These are phyloP conservation scores for Rhinichthys osculus DNA, from an alignment of 2,797 vertebrate species.

Conservation along the genomic window DNA sequence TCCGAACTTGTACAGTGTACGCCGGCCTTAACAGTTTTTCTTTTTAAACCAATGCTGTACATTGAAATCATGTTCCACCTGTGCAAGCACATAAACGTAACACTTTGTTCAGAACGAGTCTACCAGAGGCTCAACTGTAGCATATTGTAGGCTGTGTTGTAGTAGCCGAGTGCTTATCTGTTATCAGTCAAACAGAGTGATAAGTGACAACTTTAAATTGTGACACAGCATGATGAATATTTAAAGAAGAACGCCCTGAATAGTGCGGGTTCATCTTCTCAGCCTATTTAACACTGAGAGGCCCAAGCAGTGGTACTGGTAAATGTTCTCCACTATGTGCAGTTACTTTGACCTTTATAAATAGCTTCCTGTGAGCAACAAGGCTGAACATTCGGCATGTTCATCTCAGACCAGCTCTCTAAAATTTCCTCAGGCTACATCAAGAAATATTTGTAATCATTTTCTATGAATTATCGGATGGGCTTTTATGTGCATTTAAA, in stretches of 20 bases:
- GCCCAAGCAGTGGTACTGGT: not conserved
- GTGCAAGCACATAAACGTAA: not conserved
- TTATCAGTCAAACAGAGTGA: not conserved
- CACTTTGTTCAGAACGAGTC: not conserved
- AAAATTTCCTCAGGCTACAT: not conserved
- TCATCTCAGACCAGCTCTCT: not conserved
- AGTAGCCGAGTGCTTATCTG: conserved; percentile 6
- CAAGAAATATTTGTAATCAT: not conserved
- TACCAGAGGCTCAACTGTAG: not conserved
- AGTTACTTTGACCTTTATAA: not conserved
- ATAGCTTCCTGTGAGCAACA: not conserved
- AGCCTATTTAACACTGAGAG: not conserved
- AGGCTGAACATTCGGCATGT: too few relatives aligned
- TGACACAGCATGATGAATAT: not conserved
- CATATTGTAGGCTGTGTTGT: not conserved
- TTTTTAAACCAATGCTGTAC: not conserved
- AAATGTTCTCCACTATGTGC: not conserved
- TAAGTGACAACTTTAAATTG: conserved; percentile 2
- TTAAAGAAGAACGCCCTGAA: not conserved
- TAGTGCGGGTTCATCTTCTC: not conserved
- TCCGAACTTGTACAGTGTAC: too few relatives aligned
- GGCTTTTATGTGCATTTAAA: not conserved
- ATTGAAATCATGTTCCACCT: not conserved
- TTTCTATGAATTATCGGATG: not conserved
- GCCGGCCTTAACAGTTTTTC: not conserved